phyloP scores from a whole-genome alignment of 2,888 invertebrate species.

The Cerceris ruficornis region DNA sequence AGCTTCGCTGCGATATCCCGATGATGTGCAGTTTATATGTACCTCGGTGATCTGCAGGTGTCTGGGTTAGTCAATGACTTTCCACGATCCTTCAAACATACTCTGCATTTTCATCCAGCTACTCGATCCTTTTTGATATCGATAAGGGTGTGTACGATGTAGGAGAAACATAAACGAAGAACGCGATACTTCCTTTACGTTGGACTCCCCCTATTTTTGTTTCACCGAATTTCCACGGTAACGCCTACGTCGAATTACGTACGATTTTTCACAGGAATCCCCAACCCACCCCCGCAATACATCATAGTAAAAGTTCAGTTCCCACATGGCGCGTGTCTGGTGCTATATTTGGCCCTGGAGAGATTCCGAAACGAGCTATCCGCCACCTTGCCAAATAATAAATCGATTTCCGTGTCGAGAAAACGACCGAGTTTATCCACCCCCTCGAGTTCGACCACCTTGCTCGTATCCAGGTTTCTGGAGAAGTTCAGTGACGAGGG shows the following conservation, averaged over 20 bases:
- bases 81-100: neutral
- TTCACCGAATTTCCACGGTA: conserved; percentile 26
- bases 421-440: conserved; percentile 57
- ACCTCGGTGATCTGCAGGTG: conserved; percentile 5
- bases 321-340: conserved; percentile 73
- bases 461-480: conserved; percentile 43
- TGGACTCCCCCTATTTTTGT: conserved; percentile 32
- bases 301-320: conserved; percentile 65
- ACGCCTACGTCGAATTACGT: conserved; percentile 42
- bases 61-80: conserved; percentile 10
- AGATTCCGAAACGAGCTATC: conserved; percentile 62
- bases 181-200: neutral
- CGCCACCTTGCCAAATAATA: conserved; percentile 72
- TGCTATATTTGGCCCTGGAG: conserved; percentile 58
- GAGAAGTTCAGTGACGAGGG: conserved; percentile 43
- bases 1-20: conserved; percentile 33
- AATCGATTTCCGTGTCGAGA: conserved; percentile 68
- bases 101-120: neutral
- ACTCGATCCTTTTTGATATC: neutral
- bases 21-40: conserved; percentile 42
- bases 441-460: conserved; percentile 60
- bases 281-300: conserved; percentile 50
- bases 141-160: neutral
- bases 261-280: conserved; percentile 35
- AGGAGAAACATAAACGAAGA: no score